Conservation (phyloP, 2,113 vertebrate species). For the Prinia subflava region DNA sequence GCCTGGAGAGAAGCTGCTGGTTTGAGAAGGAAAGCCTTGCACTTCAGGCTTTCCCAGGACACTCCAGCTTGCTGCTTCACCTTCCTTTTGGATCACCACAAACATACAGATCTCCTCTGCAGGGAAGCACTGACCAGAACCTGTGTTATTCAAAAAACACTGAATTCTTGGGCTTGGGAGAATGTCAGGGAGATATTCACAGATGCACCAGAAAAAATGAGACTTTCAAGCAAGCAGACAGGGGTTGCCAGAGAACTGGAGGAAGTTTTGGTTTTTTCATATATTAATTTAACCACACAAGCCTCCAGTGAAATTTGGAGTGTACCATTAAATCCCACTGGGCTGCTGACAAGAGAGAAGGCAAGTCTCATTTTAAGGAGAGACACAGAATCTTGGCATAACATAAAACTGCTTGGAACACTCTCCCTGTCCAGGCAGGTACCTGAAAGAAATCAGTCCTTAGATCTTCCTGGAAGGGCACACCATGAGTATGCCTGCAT, state of each 20-base stretch:
- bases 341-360: not conserved
- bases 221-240: not conserved
- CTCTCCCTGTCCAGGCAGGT: not conserved
- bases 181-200: not conserved
- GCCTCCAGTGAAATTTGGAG: not conserved
- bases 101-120: not conserved
- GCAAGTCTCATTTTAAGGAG: not conserved
- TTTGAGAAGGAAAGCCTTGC: not conserved
- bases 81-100: not conserved
- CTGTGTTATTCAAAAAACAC: not conserved
- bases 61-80: not conserved
- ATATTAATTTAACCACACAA: not conserved
- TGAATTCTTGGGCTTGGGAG: not conserved
- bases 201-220: not conserved
- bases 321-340: not conserved
- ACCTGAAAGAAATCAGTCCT: not conserved
- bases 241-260: not conserved
- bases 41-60: not conserved
- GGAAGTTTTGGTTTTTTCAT: not conserved
- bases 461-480: not conserved
- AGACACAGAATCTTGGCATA: not conserved
- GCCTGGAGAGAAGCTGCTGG: not conserved
- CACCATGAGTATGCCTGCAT: not conserved
- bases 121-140: not conserved
- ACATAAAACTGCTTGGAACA: not conserved